These are phyloP conservation scores for Trachemys scripta DNA, from an alignment of 2,113 vertebrate species.

Conservation along the genomic window DNA sequence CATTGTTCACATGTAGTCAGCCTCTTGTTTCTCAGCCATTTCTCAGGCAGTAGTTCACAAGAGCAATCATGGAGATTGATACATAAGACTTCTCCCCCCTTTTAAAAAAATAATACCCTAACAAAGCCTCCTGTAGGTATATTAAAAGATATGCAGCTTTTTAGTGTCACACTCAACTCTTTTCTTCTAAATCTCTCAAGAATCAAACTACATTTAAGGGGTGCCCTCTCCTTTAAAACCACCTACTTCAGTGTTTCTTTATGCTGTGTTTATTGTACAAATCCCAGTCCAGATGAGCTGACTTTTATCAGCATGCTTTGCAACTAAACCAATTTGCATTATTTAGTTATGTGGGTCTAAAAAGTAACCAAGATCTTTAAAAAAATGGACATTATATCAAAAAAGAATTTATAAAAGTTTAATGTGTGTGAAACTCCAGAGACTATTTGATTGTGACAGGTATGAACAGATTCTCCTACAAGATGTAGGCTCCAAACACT, in stretches of 20 bases:
- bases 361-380: neutral
- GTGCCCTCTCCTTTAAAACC: neutral
- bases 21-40: neutral
- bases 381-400: slow-evolving; percentile 34
- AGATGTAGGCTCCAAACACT: slow-evolving; percentile 54
- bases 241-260: neutral
- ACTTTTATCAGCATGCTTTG: slow-evolving; percentile 30
- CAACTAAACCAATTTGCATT: slow-evolving; percentile 61
- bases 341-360: slow-evolving; percentile 64
- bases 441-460: slow-evolving; percentile 63
- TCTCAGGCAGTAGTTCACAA: neutral
- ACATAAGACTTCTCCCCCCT: slow-evolving; percentile 4
- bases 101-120: neutral
- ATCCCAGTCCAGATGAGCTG: slow-evolving; percentile 61
- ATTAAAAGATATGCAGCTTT: slow-evolving; percentile 7
- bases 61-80: slow-evolving; percentile 51
- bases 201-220: neutral
- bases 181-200: neutral
- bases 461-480: slow-evolving; percentile 39
- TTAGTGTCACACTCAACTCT: neutral
- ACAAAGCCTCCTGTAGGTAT: neutral
- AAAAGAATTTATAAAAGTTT: slow-evolving; percentile 40
- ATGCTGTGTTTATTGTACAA: neutral
- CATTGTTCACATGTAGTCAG: slow-evolving; percentile 45
- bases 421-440: slow-evolving; percentile 57